These are phyloP conservation scores for Acrocephalus arundinaceus DNA, from an alignment of 2,113 vertebrate species.

Conservation along the genomic window DNA sequence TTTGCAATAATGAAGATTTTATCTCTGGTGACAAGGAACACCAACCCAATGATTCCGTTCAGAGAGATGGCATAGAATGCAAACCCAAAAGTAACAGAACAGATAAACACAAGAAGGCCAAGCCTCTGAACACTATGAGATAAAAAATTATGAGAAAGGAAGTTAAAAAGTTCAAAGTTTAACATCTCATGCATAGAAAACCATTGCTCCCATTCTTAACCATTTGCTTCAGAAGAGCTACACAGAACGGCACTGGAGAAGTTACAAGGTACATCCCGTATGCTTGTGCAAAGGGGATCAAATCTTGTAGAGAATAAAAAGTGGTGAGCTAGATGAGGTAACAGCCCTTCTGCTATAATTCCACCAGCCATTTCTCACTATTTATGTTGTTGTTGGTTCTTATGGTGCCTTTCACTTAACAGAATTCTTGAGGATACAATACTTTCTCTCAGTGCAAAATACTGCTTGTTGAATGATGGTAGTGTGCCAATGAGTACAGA, in stretches of 20 bases:
- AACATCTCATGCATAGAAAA: background rate
- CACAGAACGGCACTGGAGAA: background rate
- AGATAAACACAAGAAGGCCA: background rate
- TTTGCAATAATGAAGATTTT: slow-evolving; percentile 41
- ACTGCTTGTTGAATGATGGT: background rate
- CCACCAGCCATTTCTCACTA: background rate
- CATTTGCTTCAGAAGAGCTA: background rate
- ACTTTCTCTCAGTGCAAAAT: background rate
- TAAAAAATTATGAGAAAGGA: background rate
- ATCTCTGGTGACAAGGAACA: background rate
- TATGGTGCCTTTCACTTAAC: background rate
- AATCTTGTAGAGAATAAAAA: background rate
- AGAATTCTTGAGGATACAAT: background rate
- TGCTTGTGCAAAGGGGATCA: background rate
- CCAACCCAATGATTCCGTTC: background rate
- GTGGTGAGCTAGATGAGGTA: background rate
- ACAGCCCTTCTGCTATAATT: background rate
- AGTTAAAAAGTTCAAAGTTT: background rate
- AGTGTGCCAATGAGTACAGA: background rate
- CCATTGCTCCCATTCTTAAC: background rate
- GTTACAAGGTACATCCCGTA: background rate
- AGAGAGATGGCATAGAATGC: background rate
- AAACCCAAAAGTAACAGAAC: background rate
- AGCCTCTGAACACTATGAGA: background rate
- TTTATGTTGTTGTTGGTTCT: background rate